phyloP scores from a whole-genome alignment of 2,113 vertebrate species.

The Larimichthys polyactis region DNA sequence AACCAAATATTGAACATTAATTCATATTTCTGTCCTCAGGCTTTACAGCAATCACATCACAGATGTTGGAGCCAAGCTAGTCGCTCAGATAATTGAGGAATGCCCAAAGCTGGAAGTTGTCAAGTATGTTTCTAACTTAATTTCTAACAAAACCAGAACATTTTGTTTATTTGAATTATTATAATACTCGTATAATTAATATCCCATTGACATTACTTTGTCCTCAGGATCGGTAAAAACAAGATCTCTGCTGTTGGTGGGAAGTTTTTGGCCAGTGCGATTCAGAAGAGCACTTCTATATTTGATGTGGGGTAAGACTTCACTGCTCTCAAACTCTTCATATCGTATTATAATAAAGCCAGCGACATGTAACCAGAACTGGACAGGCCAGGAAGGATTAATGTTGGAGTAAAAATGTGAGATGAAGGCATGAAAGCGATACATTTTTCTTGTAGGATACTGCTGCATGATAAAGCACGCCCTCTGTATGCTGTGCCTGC shows the following conservation, averaged over 20 bases:
- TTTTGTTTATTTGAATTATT: not conserved
- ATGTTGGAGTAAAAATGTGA: too few relatives aligned
- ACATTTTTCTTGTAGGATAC: not conserved
- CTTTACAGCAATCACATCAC: conserved; percentile 96
- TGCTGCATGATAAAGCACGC: not conserved
- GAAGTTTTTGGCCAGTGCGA: conserved; percentile 86
- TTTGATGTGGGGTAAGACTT: conserved; percentile 90
- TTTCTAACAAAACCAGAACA: not conserved
- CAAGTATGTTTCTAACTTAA: conserved; percentile 85
- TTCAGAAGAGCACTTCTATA: conserved; percentile 91
- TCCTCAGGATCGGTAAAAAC: conserved; percentile 91
- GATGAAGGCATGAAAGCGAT: not conserved
- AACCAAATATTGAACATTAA: not conserved
- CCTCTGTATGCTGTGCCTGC: not conserved
- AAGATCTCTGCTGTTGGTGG: conserved; percentile 90
- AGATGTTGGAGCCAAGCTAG: conserved; percentile 88
- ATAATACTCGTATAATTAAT: not conserved
- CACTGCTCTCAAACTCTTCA: not conserved
- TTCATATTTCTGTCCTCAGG: conserved; percentile 73
- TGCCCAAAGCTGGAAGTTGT: conserved; percentile 88
- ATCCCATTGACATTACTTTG: not conserved
- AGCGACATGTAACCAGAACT: not conserved
- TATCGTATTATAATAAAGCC: too few relatives aligned
- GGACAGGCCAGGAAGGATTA: not conserved
- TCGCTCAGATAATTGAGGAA: conserved; percentile 91